phyloP scores from a whole-genome alignment of 1,140 invertebrate genomes.

The Papilio xuthus region DNA sequence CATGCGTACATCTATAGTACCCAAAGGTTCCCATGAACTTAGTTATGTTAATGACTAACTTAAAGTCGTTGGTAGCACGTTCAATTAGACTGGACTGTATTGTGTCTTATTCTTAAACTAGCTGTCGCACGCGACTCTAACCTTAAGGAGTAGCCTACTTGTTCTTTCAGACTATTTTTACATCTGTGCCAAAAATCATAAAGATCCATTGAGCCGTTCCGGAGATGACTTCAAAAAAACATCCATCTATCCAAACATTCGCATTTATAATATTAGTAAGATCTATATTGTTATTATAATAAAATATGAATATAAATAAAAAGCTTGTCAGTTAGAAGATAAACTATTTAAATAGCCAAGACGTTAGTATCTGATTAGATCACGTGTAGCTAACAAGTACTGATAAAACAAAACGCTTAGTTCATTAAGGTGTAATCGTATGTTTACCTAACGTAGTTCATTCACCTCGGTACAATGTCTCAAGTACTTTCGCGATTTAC shows the following conservation, averaged over 20 bases:
- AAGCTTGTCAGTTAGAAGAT: neutral
- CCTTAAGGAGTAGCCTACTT: too few relatives aligned
- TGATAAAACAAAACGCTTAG: constrained; percentile 41
- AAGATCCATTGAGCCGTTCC: too few relatives aligned
- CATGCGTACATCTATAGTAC: constrained; percentile 50
- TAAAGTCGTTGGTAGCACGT: neutral
- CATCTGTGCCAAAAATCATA: too few relatives aligned
- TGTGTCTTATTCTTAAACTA: neutral
- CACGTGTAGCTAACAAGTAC: neutral
- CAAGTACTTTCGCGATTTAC: constrained; percentile 63
- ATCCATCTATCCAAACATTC: too few relatives aligned
- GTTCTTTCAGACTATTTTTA: too few relatives aligned
- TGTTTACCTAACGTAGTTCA: constrained; percentile 62
- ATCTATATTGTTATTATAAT: too few relatives aligned
- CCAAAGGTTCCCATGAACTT: constrained; percentile 35
- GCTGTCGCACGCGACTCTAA: too few relatives aligned
- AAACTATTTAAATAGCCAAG: neutral
- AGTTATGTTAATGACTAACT: neutral
- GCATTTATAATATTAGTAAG: too few relatives aligned
- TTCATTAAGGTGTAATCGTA: constrained; percentile 55
- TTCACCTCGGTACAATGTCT: constrained; percentile 70
- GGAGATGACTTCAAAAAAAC: too few relatives aligned
- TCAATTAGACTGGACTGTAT: neutral
- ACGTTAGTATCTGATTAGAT: neutral
- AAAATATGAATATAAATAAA: neutral